Percentiles rank a stretch among this genome's conserved stretches.
These are phyloP conservation scores for Troides aeacus DNA, from an alignment of 2,888 invertebrate genomes.

Conservation along the genomic window DNA sequence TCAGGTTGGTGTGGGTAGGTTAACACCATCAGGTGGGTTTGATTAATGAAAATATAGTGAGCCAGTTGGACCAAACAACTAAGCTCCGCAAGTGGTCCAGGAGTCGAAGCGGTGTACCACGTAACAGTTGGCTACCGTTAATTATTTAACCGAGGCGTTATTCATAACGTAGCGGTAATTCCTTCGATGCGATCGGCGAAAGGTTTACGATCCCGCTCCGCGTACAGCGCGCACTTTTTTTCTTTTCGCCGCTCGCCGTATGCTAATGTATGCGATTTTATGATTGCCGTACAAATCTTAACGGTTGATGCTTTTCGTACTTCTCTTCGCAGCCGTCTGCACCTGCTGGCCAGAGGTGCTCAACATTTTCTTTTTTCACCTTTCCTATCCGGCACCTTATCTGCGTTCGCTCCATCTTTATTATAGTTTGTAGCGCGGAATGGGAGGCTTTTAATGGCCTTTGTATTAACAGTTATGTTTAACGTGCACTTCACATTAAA, in stretches of 20 bases:
- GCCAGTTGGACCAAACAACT: background rate
- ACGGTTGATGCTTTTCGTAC: constrained; percentile 36
- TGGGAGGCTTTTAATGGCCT: background rate
- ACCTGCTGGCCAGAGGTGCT: constrained; percentile 15
- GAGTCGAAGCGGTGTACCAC: background rate
- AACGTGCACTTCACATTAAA: no score
- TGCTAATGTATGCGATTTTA: constrained; percentile 49
- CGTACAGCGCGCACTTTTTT: constrained; percentile 42
- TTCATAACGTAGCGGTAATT: constrained; percentile 22
- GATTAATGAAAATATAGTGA: background rate
- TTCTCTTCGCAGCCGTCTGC: constrained; percentile 19
- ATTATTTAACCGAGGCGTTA: constrained; percentile 18
- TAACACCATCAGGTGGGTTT: no score
- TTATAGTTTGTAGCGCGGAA: constrained; percentile 4
- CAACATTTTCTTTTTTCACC: constrained; percentile 10
- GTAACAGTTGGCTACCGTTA: background rate
- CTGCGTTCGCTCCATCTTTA: background rate
- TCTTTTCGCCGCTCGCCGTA: constrained; percentile 41
- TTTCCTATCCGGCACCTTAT: no score
- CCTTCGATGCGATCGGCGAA: constrained; percentile 30
- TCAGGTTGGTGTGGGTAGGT: no score
- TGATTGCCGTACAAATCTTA: constrained; percentile 47
- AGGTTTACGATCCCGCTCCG: constrained; percentile 45
- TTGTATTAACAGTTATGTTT: no score
- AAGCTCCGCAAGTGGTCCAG: background rate